These are phyloP conservation scores for Pterostichus madidus DNA, from an alignment of 2,888 invertebrate species.

Conservation along the genomic window DNA sequence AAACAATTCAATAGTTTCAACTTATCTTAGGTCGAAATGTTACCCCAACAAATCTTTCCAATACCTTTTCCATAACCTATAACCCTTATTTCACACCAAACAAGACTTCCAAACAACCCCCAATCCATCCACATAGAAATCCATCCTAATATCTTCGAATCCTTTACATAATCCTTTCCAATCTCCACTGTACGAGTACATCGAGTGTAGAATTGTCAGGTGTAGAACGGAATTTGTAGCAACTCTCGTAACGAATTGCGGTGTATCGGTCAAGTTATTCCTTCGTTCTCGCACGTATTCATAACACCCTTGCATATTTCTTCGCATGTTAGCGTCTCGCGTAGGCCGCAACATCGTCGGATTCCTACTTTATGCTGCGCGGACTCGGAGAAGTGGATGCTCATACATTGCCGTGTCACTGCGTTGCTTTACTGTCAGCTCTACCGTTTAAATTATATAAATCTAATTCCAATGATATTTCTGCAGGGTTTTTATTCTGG, in stretches of 20 bases:
- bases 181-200: too few species aligned
- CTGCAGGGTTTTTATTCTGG: slow-evolving; percentile 29
- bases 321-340: neutral
- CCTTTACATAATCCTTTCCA: too few species aligned
- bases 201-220: too few species aligned
- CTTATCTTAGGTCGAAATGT: too few species aligned
- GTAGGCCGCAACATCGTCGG: slow-evolving; percentile 35
- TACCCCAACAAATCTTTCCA: too few species aligned
- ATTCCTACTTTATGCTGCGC: slow-evolving; percentile 44
- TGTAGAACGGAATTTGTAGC: slow-evolving; percentile 6
- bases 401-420: slow-evolving; percentile 53
- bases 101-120: too few species aligned
- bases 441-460: slow-evolving; percentile 62
- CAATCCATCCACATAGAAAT: too few species aligned
- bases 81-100: too few species aligned
- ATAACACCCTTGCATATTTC: slow-evolving; percentile 41
- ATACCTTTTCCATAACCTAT: too few species aligned
- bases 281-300: slow-evolving; percentile 30
- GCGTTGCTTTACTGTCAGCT: slow-evolving; percentile 33
- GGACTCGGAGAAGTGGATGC: slow-evolving; percentile 1
- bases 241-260: slow-evolving; percentile 8
- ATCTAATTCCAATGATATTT: slow-evolving; percentile 55
- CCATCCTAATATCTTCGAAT: too few species aligned
- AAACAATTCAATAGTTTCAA: too few species aligned
- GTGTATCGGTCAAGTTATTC: slow-evolving; percentile 11